Evolutionary conservation across 2,888 invertebrate genomes (phyloP).

Genomic region (Drosophila meridiana): DNA sequence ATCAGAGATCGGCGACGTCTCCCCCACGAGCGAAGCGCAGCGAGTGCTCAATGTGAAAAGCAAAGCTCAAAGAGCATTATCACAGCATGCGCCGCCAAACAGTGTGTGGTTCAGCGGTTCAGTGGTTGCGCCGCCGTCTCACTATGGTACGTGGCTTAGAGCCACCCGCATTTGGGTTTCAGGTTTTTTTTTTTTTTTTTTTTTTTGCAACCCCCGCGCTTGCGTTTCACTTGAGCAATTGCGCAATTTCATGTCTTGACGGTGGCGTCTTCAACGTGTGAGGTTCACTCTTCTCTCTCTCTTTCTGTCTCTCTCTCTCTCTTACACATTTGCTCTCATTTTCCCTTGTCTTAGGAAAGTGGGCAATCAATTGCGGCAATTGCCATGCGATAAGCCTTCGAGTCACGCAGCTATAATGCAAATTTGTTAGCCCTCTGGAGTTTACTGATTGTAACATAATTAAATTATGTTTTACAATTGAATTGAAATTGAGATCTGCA

Average conservation of each 20-base stretch:
- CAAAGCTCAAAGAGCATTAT: constrained; percentile 76
- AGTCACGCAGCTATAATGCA: constrained; percentile 45
- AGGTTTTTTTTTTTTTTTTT: constrained; percentile 55
- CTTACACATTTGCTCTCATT: neutral
- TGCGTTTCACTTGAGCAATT: constrained; percentile 44
- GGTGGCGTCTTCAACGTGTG: constrained; percentile 57
- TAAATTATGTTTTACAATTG: constrained; percentile 10
- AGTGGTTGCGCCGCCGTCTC: constrained; percentile 6
- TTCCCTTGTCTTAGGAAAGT: neutral
- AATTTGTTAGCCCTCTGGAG: neutral
- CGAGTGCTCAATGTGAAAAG: constrained; percentile 79
- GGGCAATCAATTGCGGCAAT: constrained; percentile 40
- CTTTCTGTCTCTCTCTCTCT: too few species aligned
- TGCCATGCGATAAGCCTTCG: constrained; percentile 47
- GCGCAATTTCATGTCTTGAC: constrained; percentile 58
- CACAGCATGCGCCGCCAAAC: constrained; percentile 67
- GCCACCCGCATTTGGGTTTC: constrained; percentile 70
- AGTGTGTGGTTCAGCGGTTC: constrained; percentile 5
- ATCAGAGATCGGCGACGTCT: constrained; percentile 51
- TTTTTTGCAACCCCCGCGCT: constrained; percentile 27
- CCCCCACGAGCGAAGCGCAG: constrained; percentile 58
- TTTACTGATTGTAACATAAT: constrained; percentile 15
- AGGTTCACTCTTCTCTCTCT: constrained; percentile 37
- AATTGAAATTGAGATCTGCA: constrained; percentile 1
- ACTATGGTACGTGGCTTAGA: constrained; percentile 40